These are phyloP conservation scores for Luehdorfia chinensis DNA, from an alignment of 1,140 invertebrate genomes.

Conservation along the genomic window DNA sequence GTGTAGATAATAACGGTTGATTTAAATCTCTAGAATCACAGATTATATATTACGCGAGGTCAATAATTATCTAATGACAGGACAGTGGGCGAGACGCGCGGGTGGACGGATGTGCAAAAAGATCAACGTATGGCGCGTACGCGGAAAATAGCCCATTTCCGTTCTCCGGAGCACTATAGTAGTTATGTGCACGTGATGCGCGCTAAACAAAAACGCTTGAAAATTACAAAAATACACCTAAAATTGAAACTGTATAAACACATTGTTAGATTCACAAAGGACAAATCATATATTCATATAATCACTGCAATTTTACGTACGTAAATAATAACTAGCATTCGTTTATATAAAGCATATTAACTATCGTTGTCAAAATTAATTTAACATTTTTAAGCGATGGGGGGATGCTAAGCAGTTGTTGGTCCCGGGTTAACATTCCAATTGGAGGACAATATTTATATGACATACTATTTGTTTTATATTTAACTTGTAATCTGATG, in stretches of 20 bases:
- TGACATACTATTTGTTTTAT: too few species aligned
- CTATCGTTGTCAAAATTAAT: too few species aligned
- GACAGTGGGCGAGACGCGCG: conserved; percentile 23
- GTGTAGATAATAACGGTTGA: conserved; percentile 3
- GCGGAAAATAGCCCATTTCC: conserved; percentile 56
- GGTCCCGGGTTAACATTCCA: too few species aligned
- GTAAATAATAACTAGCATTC: too few species aligned
- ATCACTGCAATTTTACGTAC: not conserved
- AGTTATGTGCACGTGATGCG: conserved; percentile 7
- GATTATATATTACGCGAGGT: conserved; percentile 26
- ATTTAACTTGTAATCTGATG: too few species aligned
- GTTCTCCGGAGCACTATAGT: conserved; percentile 22
- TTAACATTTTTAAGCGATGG: too few species aligned
- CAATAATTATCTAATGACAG: conserved; percentile 42
- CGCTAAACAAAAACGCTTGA: conserved; percentile 1
- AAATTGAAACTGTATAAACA: conserved; percentile 5
- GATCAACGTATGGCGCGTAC: conserved; percentile 37
- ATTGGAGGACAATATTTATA: too few species aligned
- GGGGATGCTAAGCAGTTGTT: too few species aligned
- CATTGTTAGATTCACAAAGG: not conserved
- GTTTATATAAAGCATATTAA: too few species aligned
- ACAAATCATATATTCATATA: not conserved
- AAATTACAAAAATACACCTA: conserved; percentile 11
- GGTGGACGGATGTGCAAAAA: conserved; percentile 29
- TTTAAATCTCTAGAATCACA: conserved; percentile 1